Base-by-base conservation (phyloP, 2,113 vertebrate genomes). In the Taurulus bubalis region DNA sequence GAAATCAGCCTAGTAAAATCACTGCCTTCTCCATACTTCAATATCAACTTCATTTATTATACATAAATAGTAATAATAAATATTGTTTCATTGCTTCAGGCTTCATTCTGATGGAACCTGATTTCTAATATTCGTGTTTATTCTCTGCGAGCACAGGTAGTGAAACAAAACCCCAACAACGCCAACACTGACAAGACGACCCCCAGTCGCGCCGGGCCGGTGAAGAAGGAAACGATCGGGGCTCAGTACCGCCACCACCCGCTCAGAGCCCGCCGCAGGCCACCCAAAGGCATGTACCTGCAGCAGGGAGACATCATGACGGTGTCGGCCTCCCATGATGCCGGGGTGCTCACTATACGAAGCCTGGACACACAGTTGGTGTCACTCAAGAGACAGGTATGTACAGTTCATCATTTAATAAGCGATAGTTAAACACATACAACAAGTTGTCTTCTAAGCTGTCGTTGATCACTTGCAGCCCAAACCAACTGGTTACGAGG, bases 201-300 rank as follows among this genome's bases (percentile, higher is more conserved):
- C 0, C 86, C 89, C 36, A 91, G 93, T 49, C 93, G 93, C 75
- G 84, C 91, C 0, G 95, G 96, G 11, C 95, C 94, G 0, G 92
- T 95, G 56, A 96, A 96, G 87, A 97, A 97, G 90, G 97, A 98
- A 76, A 94, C 79, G 1, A 92, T 96, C 56, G 94, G 95, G 0
- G 95, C 95, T 8, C 97, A 97, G 91, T 97, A 97, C 75, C 95
- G 97, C 20, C 97, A 98, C 90, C 96, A 97, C 85, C 96, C 97
- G 0, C 92, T 97, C 3, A 86, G 96, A 3, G 95, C 96, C 4
- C 96, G 97, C 1, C 95, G 97, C 49, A 93, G 97, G 45, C 97
- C 97, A 0, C 97, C 97, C 8, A 97, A 97, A 81, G 97, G 97
- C 91, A 98, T 98, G 97, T 89, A 97, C 93, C 94, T 98, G 83